Evolutionary conservation across 2,888 invertebrate species (phyloP).

Genomic region (Pammene fasciana): DNA sequence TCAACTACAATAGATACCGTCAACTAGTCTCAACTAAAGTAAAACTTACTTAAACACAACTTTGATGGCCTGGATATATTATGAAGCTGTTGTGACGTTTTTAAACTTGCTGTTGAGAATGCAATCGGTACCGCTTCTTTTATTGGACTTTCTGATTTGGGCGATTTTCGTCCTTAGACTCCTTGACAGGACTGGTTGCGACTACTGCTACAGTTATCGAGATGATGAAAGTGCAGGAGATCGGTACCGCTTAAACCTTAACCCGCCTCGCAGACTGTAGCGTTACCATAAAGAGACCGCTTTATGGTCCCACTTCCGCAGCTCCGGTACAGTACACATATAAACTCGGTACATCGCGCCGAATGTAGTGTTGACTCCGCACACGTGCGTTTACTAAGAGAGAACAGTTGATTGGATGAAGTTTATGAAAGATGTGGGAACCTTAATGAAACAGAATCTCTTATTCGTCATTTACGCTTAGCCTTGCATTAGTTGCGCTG

Average conservation of each 20-base stretch:
- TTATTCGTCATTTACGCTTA: background rate
- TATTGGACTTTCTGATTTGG: too few relatives aligned
- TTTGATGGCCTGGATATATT: too few relatives aligned
- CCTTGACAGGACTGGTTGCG: too few relatives aligned
- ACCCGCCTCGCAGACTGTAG: constrained; percentile 16
- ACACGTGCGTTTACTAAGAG: constrained; percentile 10
- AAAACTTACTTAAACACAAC: too few relatives aligned
- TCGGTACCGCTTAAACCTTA: constrained; percentile 18
- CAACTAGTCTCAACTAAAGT: too few relatives aligned
- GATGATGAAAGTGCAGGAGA: background rate
- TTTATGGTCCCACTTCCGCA: constrained; percentile 45
- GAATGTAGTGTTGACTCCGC: constrained; percentile 38
- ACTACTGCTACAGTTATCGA: too few relatives aligned
- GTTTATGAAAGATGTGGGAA: background rate
- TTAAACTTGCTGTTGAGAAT: too few relatives aligned
- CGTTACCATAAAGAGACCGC: constrained; percentile 49
- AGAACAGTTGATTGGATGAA: constrained; percentile 16
- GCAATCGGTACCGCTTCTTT: too few relatives aligned
- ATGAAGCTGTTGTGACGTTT: too few relatives aligned
- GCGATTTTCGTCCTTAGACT: too few relatives aligned
- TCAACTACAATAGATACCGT: too few relatives aligned
- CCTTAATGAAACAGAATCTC: background rate
- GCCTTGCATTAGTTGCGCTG: too few relatives aligned
- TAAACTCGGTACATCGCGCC: constrained; percentile 36
- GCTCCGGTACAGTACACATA: constrained; percentile 34